Base-by-base conservation (phyloP, 2,113 vertebrate genomes). In the Charina bottae region DNA sequence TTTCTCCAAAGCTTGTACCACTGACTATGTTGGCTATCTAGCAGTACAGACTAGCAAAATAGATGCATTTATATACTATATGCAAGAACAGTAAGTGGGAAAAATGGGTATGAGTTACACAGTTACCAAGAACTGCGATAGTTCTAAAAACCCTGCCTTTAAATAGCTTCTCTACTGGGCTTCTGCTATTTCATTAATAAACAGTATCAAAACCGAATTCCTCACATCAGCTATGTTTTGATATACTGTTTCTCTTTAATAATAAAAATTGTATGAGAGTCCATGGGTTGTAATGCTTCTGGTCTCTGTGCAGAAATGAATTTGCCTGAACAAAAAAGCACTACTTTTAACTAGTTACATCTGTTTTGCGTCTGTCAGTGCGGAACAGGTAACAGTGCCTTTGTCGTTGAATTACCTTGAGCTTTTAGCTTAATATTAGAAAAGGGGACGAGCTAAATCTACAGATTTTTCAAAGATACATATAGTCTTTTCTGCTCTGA, bases 81-180 rank as follows among this genome's bases (percentile, higher is more conserved):
- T n/a, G 91, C 53, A 64, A 64, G 93, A 90, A 92, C 83, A 83
- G 15, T 94, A 26, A 59, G 84, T 13, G 85, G 28, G 87, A 92
- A 60, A 54, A 0, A 91, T 90, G 94, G 85, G 53, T 92, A 94
- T 83, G 53, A 93, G 46, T 33, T 92, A 72, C n/a, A 72, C n/a
- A 91, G 59, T 53, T 92, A 94, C 93, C 95, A 95, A 53, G 89
- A 3, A 23, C 86, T 88, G 56, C 84, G 93, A 90, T 92, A 93
- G 88, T 86, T 90, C 91, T 64, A 91, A 96, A 95, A 24, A 56
- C 59, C 78, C n/a, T 85, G 49, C 53, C 59, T 91, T 0, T 24
- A 83, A 90, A 64, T 90, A 94, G 58, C 10, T 85, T 55, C 90
- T 88, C 53, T 33, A 83, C 7, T 58, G 72, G 59, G 2, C 87